Percentiles rank a stretch among this genome's conserved stretches.
Conservation (phyloP, 2,888 invertebrate genomes). For the Oligia latruncula region DNA sequence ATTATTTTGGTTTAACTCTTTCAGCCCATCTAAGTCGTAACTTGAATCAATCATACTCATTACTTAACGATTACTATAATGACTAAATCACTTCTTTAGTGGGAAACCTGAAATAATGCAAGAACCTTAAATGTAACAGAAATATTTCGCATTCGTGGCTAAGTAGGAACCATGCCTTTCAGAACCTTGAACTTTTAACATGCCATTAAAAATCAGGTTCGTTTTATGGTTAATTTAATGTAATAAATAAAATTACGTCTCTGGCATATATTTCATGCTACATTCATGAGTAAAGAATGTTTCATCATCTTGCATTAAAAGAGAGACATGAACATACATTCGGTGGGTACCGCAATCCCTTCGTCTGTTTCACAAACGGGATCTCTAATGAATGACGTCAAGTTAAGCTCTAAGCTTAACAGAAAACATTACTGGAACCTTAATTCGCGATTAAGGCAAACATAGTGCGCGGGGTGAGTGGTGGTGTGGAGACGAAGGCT, state of each 20-base stretch:
- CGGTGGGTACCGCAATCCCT: constrained; percentile 70
- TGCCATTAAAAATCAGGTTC: background rate
- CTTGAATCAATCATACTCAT: background rate
- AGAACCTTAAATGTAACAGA: background rate
- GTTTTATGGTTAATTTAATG: constrained; percentile 15
- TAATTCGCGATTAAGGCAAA: constrained; percentile 90
- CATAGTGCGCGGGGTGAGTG: constrained; percentile 89
- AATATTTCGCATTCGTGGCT: background rate
- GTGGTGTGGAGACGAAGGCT: constrained; percentile 88
- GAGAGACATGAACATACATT: constrained; percentile 52
- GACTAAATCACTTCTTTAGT: background rate
- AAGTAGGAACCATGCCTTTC: background rate
- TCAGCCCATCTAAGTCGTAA: background rate
- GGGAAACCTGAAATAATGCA: background rate
- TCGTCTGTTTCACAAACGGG: constrained; percentile 74
- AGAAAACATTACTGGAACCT: constrained; percentile 89
- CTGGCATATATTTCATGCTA: constrained; percentile 13
- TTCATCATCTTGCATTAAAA: constrained; percentile 40
- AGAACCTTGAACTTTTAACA: constrained; percentile 14
- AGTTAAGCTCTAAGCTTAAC: constrained; percentile 87
- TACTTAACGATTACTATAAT: background rate
- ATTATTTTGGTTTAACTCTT: background rate
- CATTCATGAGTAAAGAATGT: constrained; percentile 19
- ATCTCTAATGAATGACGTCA: constrained; percentile 86
- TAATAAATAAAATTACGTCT: background rate